A percentile compares a stretch with the other conserved stretches of the same genome.
These are phyloP conservation scores for Galbula dea DNA, from an alignment of 2,113 vertebrate species.

Conservation along the genomic window DNA sequence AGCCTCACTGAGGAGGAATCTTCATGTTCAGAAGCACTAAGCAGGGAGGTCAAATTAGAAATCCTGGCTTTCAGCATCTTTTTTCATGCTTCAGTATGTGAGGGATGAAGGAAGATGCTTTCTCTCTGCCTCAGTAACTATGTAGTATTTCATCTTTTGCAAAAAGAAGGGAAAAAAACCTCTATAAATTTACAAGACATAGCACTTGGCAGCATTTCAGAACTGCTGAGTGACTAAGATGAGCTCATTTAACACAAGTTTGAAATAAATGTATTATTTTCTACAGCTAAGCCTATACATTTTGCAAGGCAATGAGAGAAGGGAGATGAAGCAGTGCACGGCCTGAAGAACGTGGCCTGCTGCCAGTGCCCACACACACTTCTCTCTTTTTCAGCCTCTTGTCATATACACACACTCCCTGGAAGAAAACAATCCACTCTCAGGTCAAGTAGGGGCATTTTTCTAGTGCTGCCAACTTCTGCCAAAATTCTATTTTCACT, in stretches of 20 bases:
- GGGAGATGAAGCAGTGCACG: background rate
- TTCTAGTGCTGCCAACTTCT: background rate
- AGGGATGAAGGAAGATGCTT: background rate
- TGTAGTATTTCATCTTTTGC: background rate
- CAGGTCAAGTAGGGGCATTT: background rate
- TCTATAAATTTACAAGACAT: background rate
- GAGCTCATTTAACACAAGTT: slow-evolving; percentile 16
- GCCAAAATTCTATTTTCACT: background rate
- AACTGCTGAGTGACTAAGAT: slow-evolving; percentile 1
- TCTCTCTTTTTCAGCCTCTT: slow-evolving; percentile 14
- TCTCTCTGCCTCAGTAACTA: background rate
- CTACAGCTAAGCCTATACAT: background rate
- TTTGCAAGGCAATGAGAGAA: background rate
- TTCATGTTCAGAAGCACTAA: background rate
- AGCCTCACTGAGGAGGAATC: background rate
- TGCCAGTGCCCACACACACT: background rate
- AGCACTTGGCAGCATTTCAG: slow-evolving; percentile 19
- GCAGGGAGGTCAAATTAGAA: background rate
- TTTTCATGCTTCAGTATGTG: background rate
- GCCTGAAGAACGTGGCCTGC: background rate
- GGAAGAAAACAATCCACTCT: background rate
- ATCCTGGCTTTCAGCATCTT: background rate
- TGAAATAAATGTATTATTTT: background rate
- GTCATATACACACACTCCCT: background rate
- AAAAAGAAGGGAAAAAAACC: background rate